Base-by-base conservation (phyloP, 2,797 vertebrate species). In the Arvicola amphibius region DNA sequence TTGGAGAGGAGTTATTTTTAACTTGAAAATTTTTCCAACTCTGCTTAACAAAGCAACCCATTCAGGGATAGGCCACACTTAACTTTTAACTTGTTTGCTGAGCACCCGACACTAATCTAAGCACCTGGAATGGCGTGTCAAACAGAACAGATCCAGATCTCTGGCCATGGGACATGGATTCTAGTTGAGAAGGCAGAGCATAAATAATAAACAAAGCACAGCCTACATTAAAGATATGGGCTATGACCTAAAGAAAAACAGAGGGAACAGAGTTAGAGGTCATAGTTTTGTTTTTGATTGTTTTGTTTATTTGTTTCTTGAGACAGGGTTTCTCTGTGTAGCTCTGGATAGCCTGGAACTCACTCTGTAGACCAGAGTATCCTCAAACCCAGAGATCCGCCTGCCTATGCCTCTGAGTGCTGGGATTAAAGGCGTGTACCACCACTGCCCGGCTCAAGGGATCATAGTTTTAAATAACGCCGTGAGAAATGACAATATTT, bases 21-120 rank as follows among this genome's bases (percentile, higher is more conserved):
- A 93, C 37, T 87, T 94, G 74, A 88, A 93, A 88, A 37, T 80
- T 71, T 87, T 53, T 83, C 85, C 17, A 80, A 32, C 43, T 94
- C n/a, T 83, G 23, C 40, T 43, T 93, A 76, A 73, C 37, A 94
- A 84, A 95, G 48, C 79, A 87, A 3, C 86, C 74, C 46, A 76
- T 65, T 73, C 81, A 67, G 69, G 16, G 25, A 77, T 79, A 29
- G 16, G 29, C 90, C 65, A 94, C 89, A 17, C 48, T 7, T 91
- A 67, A 25, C 34, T 81, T 79, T 89, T 81, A 65, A 90, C 51
- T 93, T 43, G 40, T 77, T 95, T 74, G 76, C 11, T 67, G 69
- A 91, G n/a, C 1, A 79, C 46, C 73, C 88, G 53, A 83, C 10
- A 51, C 32, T 84, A 88, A 65, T 69, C n/a, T 74, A 91, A 84